These are phyloP conservation scores for Crypturellus tataupa DNA, from an alignment of 2,797 vertebrate genomes.

Conservation along the genomic window DNA sequence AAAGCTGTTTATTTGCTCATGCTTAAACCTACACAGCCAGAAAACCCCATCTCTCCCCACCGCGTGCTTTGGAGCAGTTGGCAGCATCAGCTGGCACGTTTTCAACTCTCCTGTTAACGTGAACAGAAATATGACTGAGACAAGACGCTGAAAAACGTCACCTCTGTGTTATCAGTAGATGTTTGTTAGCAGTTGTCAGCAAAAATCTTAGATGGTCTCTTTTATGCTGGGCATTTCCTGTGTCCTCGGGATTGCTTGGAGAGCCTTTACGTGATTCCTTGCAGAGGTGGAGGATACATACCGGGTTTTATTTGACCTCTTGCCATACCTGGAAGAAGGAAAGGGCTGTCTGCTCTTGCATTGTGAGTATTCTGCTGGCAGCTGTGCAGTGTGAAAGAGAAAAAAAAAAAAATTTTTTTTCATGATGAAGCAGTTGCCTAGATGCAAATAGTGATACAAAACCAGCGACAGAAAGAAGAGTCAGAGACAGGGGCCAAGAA, in stretches of 20 bases:
- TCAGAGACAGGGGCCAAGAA: background rate
- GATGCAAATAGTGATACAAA: background rate
- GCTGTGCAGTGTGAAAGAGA: background rate
- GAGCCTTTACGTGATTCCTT: background rate
- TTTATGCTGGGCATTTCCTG: background rate
- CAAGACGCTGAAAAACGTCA: background rate
- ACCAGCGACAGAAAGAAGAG: background rate
- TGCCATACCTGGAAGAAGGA: background rate
- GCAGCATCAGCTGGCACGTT: background rate
- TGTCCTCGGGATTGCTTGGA: background rate
- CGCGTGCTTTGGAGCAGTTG: background rate
- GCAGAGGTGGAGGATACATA: background rate
- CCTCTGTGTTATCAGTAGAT: background rate
- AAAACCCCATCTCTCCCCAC: background rate
- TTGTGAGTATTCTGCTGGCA: background rate
- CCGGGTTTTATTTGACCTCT: background rate
- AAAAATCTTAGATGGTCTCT: background rate
- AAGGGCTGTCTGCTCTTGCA: background rate
- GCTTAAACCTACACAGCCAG: background rate
- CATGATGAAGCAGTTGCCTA: background rate
- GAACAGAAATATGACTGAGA: background rate
- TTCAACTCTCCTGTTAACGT: background rate
- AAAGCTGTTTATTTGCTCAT: background rate
- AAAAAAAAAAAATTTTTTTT: background rate
- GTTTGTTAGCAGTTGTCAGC: background rate